A percentile compares a stretch with the other conserved stretches of the same genome.
Evolutionary conservation across 2,797 vertebrate genomes (phyloP).

Genomic region (Eulemur albifrons): DNA sequence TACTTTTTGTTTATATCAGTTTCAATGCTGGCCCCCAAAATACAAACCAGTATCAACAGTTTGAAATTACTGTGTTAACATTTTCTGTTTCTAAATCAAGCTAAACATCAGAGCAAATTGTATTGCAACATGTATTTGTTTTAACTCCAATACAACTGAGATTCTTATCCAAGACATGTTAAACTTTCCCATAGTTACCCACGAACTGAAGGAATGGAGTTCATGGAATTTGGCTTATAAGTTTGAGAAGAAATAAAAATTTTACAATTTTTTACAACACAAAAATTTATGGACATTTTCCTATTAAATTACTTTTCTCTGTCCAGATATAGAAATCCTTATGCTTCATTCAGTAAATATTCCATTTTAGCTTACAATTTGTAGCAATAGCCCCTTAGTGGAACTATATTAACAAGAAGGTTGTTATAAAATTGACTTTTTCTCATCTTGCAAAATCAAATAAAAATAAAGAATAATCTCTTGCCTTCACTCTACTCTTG

Average conservation of each 20-base stretch:
- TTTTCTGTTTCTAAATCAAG: conserved; percentile 84
- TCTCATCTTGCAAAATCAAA: not conserved
- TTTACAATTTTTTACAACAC: conserved; percentile 36
- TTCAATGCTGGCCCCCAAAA: conserved; percentile 82
- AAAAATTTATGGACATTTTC: conserved; percentile 15
- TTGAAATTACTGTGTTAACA: conserved; percentile 85
- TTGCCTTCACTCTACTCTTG: not conserved
- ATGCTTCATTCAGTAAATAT: not conserved
- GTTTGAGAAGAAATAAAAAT: conserved; percentile 54
- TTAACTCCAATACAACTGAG: conserved; percentile 69
- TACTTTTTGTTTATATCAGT: conserved; percentile 85
- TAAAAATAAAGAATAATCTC: conserved; percentile 13
- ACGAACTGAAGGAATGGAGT: not conserved
- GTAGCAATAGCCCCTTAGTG: not conserved
- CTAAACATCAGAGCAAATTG: conserved; percentile 82
- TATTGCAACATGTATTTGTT: conserved; percentile 82
- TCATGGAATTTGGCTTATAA: conserved; percentile 55
- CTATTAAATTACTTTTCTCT: conserved; percentile 16
- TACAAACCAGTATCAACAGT: conserved; percentile 83
- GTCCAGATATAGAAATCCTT: conserved; percentile 23
- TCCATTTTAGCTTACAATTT: conserved; percentile 30
- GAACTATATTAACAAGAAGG: conserved; percentile 46
- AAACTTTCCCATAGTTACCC: conserved; percentile 64
- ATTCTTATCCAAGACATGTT: conserved; percentile 67
- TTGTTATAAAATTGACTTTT: conserved; percentile 22